Conservation (phyloP, 1,140 invertebrate species). For the Drosophila paulistorum region DNA sequence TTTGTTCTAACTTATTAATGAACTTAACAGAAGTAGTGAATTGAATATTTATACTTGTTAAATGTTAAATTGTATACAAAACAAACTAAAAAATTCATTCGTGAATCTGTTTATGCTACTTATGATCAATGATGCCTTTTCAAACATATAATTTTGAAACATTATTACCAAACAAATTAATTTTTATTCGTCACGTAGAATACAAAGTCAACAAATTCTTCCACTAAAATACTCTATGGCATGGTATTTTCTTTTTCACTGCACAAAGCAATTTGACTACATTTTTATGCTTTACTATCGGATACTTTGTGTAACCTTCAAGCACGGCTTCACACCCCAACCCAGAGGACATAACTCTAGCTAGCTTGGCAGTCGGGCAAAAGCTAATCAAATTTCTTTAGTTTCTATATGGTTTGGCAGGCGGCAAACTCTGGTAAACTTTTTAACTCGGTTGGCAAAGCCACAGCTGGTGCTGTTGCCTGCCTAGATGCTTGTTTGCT, state of each 20-base stretch:
- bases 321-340: neutral
- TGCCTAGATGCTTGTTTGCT: too few species aligned
- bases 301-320: neutral
- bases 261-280: conserved; percentile 16
- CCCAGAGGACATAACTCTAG: conserved; percentile 23
- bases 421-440: conserved; percentile 22
- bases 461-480: conserved; percentile 1
- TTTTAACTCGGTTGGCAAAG: conserved; percentile 34
- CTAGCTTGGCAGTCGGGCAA: neutral
- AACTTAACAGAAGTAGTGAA: too few species aligned
- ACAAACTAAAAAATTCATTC: too few species aligned
- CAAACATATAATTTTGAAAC: neutral
- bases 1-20: too few species aligned
- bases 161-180: neutral
- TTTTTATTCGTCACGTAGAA: neutral
- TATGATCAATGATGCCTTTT: neutral
- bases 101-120: too few species aligned
- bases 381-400: conserved; percentile 53
- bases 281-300: conserved; percentile 25
- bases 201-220: neutral
- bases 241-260: conserved; percentile 1
- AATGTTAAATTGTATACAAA: too few species aligned
- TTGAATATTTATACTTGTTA: too few species aligned
- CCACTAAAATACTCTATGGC: neutral
- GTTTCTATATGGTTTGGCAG: conserved; percentile 25